Percentiles rank a stretch among this genome's conserved stretches.
Conservation (phyloP, 1,140 invertebrate genomes). For the Drosophila obscura region DNA sequence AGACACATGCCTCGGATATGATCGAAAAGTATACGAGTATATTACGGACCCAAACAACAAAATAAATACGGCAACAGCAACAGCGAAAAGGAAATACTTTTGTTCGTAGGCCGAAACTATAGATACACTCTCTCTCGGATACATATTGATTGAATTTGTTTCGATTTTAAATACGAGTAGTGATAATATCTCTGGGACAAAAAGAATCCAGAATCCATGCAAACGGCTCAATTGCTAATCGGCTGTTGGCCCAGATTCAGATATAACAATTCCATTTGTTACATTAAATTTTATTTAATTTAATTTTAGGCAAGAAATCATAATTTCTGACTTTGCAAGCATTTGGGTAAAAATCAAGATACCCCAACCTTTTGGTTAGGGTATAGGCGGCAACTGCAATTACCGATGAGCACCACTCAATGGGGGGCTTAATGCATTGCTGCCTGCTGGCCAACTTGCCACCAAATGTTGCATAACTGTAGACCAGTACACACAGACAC, state of each 20-base stretch:
- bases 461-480: conserved; percentile 27
- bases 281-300: no score
- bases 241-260: no score
- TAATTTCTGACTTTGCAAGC: no score
- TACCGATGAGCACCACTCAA: conserved; percentile 48
- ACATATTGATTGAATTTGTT: no score
- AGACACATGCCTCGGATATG: conserved; percentile 44
- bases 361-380: not conserved
- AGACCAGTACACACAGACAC: conserved; percentile 9
- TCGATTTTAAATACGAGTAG: not conserved
- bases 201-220: conserved; percentile 4
- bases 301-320: no score
- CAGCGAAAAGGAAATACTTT: not conserved
- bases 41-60: no score
- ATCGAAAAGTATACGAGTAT: conserved; percentile 58
- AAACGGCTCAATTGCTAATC: no score
- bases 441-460: conserved; percentile 1
- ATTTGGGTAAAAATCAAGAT: no score
- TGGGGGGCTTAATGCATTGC: conserved; percentile 65
- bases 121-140: no score
- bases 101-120: no score
- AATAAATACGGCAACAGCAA: conserved; percentile 14
- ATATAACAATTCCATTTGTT: no score
- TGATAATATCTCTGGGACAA: no score
- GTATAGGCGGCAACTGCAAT: conserved; percentile 47